Evolutionary conservation across 2,888 invertebrate species (phyloP).

Genomic region (Brenthis hecate): DNA sequence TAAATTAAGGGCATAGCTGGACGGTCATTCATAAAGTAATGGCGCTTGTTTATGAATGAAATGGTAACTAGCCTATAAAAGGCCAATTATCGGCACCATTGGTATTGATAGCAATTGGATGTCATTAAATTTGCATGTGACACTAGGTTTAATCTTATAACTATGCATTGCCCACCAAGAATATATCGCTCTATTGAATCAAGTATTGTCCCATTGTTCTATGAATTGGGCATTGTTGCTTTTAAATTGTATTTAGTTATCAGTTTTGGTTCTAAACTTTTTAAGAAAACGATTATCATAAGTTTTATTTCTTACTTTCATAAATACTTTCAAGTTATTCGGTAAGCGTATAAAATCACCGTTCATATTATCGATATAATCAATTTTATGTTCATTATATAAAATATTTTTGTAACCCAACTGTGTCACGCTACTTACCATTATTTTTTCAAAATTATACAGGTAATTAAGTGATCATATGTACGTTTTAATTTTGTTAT

Average conservation of each 20-base stretch:
- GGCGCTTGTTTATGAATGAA: slow-evolving; percentile 78
- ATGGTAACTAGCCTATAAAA: slow-evolving; percentile 58
- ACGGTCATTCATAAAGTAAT: slow-evolving; percentile 75
- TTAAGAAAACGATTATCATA: slow-evolving; percentile 24
- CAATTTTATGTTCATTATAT: not conserved
- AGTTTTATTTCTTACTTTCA: slow-evolving; percentile 4
- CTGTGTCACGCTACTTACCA: slow-evolving; percentile 23
- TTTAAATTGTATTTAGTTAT: slow-evolving; percentile 56
- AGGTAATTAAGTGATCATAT: slow-evolving; percentile 43
- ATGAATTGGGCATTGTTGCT: slow-evolving; percentile 62
- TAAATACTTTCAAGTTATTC: slow-evolving; percentile 8
- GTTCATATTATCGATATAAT: slow-evolving; percentile 15
- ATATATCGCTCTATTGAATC: slow-evolving; percentile 57
- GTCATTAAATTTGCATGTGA: slow-evolving; percentile 65
- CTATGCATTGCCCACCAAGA: slow-evolving; percentile 40
- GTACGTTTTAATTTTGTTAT: slow-evolving; percentile 39
- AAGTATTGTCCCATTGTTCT: slow-evolving; percentile 65
- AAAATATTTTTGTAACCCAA: slow-evolving; percentile 8
- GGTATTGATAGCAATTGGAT: slow-evolving; percentile 60
- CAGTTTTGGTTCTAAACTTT: slow-evolving; percentile 36
- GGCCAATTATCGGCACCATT: slow-evolving; percentile 72
- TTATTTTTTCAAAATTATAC: slow-evolving; percentile 26
- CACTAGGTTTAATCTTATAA: slow-evolving; percentile 43
- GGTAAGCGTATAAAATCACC: slow-evolving; percentile 5
- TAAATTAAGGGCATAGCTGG: slow-evolving; percentile 68